Base-by-base conservation (phyloP, 2,113 vertebrate species). In the Perca fluviatilis region DNA sequence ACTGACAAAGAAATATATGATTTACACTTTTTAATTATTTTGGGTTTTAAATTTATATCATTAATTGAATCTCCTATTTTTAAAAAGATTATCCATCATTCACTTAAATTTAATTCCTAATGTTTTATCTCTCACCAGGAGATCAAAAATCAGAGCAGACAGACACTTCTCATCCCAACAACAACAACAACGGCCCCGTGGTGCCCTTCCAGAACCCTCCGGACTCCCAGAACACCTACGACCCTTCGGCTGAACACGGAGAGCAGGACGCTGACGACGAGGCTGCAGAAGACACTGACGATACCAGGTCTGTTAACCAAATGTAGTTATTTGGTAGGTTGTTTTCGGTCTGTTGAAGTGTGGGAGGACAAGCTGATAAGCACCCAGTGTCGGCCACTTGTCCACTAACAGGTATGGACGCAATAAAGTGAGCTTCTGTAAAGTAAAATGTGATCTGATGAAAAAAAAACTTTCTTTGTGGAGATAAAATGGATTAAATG, bases 241-340 rank as follows among this genome's bases (percentile, higher is more conserved):
- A 91, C 14, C 0, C 61, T 4, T 84, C 91, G 10, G 94, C 95
- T 1, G 97, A 97, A 84, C 94, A 96, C 0, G 86, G 90, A 1
- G 97, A 98, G 90, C 97, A 97, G 88, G 98, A 99, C 3, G 97
- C 97, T 0, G 98, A 99, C 0, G 98, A 98, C 0, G 98, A 99
- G 83, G 97, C 95, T 0, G 97, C 97, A 0, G 98, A 98, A 0
- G 98, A 99, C 94, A 99, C 97, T 0, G 98, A 99, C 0, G 98
- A 99, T 86, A 98, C 97, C 11, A 98, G 93, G 93, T 94, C 33
- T 50, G 58, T 53, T 13, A 0, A 18, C 9, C 11, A 11, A 11
- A 11, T 43, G 40, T 10, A 43, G 8, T 25, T 53, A 21, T 23
- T 66, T 67, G 6, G 12, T 60, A 63, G 13, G 10, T 60, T 23